Evolutionary conservation across 2,888 invertebrate species (phyloP), one percentile per base, ranked within the genome.

Genomic region (Mechanitis mazaeus): DNA sequence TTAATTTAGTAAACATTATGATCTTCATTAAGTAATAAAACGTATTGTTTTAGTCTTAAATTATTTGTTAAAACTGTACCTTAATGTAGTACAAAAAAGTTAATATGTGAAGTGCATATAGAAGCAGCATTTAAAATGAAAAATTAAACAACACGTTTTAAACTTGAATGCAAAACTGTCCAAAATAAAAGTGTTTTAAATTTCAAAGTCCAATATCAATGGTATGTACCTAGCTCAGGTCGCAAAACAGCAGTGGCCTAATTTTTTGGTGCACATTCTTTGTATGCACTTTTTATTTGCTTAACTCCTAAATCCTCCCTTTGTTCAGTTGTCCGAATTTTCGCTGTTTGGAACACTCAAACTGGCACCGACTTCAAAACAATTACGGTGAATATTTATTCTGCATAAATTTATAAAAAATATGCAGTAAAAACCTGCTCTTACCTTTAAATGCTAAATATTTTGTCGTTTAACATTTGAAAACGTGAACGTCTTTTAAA

Each of bases 281-380:
- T 46, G 42, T 59, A 46, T 63, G 55, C 56, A 61, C 35, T 59
- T 66, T 64, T 64, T 62, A 64, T 66, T 64, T 58, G 60, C 45
- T 58, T 66, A 64, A 56, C 61, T 58, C 5, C 50, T 60, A 53
- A 64, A 42, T 2, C 50, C 46, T 53, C 50, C 54, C 55, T 56
- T 57, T 61, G 57, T 60, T 57, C 56, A 59, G 55, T 56, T 64
- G 54, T 42, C 58, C 45, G 64, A 58, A 38, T 58, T 54, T 56
- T 47, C 47, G 33, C 60, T 63, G 54, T 63, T 58, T 58, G 60
- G 47, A 58, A 45, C 45, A 35, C 42, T 47, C 55, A n/a, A 55
- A 47, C 50, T 50, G 50, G 47, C 31, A 55, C 57, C 45, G 54
- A 55, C 56, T 54, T 38, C 60, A 50, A 60, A 66, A 55, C 60